Evolutionary conservation across 2,888 invertebrate genomes (phyloP).

Genomic region (Sturmia bella): DNA sequence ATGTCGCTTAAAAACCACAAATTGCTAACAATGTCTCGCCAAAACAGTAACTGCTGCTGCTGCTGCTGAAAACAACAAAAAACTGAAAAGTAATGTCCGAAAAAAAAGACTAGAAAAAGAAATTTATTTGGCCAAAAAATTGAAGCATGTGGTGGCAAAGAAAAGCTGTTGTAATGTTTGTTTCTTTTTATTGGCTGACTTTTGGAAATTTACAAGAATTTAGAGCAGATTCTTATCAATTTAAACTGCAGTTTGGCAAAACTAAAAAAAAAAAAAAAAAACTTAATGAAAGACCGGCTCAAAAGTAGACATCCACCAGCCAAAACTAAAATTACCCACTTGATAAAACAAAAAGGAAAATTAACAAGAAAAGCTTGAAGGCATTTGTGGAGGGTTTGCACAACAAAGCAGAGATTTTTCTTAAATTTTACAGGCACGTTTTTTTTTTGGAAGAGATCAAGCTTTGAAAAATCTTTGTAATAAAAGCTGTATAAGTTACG

Average conservation of each 20-base stretch:
- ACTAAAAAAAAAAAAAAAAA: not conserved
- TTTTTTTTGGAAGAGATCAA: too few relatives aligned
- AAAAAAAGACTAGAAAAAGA: constrained; percentile 55
- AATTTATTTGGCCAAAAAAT: constrained; percentile 63
- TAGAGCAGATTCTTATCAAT: constrained; percentile 72
- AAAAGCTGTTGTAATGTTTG: constrained; percentile 40
- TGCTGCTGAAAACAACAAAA: constrained; percentile 4
- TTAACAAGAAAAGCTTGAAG: constrained; percentile 31
- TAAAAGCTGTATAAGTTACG: too few relatives aligned
- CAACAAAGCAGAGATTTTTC: too few relatives aligned
- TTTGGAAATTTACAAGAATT: constrained; percentile 65
- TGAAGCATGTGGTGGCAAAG: constrained; percentile 1
- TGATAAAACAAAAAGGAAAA: not conserved
- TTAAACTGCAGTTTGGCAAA: constrained; percentile 22
- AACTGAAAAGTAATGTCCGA: constrained; percentile 37
- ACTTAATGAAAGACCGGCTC: constrained; percentile 32
- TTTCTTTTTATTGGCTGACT: constrained; percentile 9
- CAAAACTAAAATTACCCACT: constrained; percentile 14
- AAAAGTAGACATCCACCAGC: constrained; percentile 59
- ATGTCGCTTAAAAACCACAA: constrained; percentile 62
- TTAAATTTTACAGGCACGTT: too few relatives aligned
- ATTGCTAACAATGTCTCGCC: constrained; percentile 68
- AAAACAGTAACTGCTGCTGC: constrained; percentile 24
- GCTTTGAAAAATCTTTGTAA: too few relatives aligned
- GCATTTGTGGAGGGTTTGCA: not conserved